These are phyloP conservation scores for Idaea dimidiata DNA, from an alignment of 2,888 invertebrate genomes.

Conservation along the genomic window DNA sequence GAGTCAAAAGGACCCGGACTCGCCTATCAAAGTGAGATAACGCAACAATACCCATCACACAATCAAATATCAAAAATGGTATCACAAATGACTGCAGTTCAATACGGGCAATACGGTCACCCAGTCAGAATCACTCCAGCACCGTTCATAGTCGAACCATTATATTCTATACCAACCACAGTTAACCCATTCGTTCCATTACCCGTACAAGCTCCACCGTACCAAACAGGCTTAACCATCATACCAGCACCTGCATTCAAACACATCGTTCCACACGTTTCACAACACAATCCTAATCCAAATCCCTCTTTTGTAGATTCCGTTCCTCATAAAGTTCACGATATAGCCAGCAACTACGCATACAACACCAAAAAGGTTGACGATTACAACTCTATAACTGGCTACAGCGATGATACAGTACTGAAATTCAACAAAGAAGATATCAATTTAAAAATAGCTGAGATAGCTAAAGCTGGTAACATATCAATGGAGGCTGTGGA, in stretches of 20 bases:
- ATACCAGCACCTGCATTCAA: constrained; percentile 65
- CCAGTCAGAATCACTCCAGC: constrained; percentile 55
- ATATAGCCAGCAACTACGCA: constrained; percentile 55
- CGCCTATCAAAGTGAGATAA: constrained; percentile 72
- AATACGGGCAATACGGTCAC: constrained; percentile 44
- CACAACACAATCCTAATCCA: constrained; percentile 53
- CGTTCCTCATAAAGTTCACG: constrained; percentile 70
- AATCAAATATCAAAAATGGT: constrained; percentile 72
- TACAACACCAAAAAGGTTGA: constrained; percentile 75
- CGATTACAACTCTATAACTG: constrained; percentile 71
- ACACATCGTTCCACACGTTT: constrained; percentile 43
- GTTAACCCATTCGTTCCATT: constrained; percentile 72
- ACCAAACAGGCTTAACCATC: constrained; percentile 55
- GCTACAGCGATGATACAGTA: constrained; percentile 68
- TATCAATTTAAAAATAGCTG: constrained; percentile 71
- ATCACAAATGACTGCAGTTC: constrained; percentile 70
- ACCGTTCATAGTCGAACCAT: constrained; percentile 57
- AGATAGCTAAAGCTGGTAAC: constrained; percentile 86
- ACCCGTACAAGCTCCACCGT: constrained; percentile 43
- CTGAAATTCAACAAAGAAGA: constrained; percentile 70
- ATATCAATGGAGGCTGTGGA: constrained; percentile 89
- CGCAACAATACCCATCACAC: constrained; percentile 51
- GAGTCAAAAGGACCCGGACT: constrained; percentile 63
- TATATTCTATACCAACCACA: constrained; percentile 78
- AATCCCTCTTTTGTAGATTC: constrained; percentile 71